phyloP scores from a whole-genome alignment of 2,888 invertebrate genomes.

The Noctua janthina region DNA sequence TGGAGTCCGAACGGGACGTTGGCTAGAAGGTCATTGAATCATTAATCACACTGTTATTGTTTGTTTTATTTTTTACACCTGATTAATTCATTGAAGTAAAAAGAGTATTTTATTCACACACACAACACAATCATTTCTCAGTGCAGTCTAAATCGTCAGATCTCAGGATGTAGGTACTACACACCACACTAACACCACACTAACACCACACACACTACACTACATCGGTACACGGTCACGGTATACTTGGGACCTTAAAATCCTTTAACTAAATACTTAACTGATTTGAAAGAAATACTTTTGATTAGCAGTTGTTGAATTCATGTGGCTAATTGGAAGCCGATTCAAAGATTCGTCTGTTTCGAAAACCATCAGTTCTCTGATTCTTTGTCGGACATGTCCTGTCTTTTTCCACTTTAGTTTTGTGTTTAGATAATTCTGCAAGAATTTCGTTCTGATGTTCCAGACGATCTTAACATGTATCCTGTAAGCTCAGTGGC shows the following conservation, averaged over 20 bases:
- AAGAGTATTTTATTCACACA: neutral
- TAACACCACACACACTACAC: too few species aligned
- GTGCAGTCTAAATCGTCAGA: neutral
- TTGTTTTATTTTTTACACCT: neutral
- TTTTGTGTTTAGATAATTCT: neutral
- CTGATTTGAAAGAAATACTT: constrained; percentile 2
- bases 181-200: too few species aligned
- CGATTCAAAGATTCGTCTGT: neutral
- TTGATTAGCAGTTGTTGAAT: neutral
- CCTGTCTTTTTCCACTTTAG: neutral
- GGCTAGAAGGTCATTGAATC: constrained; percentile 76
- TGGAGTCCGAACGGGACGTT: constrained; percentile 77
- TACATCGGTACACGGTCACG: too few species aligned
- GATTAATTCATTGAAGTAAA: neutral
- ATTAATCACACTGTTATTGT: constrained; percentile 38
- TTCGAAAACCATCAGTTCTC: neutral
- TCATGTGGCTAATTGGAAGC: neutral
- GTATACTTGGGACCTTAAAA: neutral
- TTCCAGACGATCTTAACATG: neutral
- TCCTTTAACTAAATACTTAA: neutral
- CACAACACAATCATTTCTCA: neutral
- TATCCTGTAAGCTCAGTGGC: neutral
- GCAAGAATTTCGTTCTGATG: neutral
- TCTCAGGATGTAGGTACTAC: neutral
- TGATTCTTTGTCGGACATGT: neutral